These are phyloP conservation scores for Drosophila subpulchrella DNA, from an alignment of 1,140 invertebrate genomes.

Conservation along the genomic window DNA sequence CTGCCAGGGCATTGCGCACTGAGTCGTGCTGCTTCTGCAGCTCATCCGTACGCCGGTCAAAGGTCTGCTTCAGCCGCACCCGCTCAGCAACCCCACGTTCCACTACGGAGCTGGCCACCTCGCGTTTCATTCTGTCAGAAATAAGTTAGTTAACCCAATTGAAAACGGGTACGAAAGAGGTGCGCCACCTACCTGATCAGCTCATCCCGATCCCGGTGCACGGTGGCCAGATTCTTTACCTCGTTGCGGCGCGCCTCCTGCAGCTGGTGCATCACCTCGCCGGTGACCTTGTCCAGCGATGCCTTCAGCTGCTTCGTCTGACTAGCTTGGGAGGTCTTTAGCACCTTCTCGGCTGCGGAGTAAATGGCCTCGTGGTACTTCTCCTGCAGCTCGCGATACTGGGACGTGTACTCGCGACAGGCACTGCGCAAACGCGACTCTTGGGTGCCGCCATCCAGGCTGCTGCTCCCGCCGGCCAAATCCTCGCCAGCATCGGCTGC, in stretches of 20 bases:
- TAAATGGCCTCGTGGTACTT: constrained; percentile 94
- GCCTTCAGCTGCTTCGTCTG: constrained; percentile 91
- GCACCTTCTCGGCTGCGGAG: constrained; percentile 90
- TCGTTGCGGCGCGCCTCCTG: constrained; percentile 93
- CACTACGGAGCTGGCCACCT: constrained; percentile 90
- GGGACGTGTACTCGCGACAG: constrained; percentile 89
- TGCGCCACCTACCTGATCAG: constrained; percentile 88
- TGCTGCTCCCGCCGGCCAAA: constrained; percentile 83
- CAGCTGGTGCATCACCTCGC: constrained; percentile 93
- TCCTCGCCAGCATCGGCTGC: constrained; percentile 67
- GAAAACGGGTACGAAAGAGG: not conserved
- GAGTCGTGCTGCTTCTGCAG: constrained; percentile 91
- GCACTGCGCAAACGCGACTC: constrained; percentile 89
- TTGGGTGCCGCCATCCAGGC: constrained; percentile 87
- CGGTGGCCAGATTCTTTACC: constrained; percentile 92
- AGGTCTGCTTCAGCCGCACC: constrained; percentile 89
- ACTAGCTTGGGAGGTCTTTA: constrained; percentile 90
- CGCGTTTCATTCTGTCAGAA: constrained; percentile 88
- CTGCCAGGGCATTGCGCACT: constrained; percentile 88
- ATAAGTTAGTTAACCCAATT: not conserved
- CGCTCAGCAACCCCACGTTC: constrained; percentile 93
- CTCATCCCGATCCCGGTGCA: constrained; percentile 95
- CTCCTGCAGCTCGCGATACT: constrained; percentile 92
- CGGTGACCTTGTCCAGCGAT: constrained; percentile 90
- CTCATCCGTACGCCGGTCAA: constrained; percentile 90